Evolutionary conservation across 1,140 invertebrate species (phyloP), one percentile per base, ranked within the genome.

Genomic region (Pantala flavescens): DNA sequence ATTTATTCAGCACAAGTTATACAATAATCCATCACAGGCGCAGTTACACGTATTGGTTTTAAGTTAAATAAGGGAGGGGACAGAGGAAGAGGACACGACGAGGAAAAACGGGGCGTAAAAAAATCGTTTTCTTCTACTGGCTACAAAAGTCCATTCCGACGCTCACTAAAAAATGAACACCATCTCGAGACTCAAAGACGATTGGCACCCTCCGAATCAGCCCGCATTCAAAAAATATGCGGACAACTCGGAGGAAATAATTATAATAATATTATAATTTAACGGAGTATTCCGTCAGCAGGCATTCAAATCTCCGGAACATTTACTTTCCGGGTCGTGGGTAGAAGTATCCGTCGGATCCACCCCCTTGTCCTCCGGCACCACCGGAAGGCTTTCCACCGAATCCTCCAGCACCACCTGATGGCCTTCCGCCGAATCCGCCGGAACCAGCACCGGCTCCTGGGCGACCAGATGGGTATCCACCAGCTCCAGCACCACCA

Each of bases 91-190:
- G 49, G 28, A 21, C 49, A 19, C 49, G n/a, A 7, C n/a, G 12
- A 63, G 49, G n/a, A 19, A 63, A 36, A 19, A 19, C 12, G 49
- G 49, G 49, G 14, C 49, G n/a, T 63, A 63, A 63, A 63, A 36
- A 63, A 63, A 63, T 63, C 49, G n/a, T 19, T 63, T 16, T 21
- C n/a, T 63, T 63, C 49, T 63, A 63, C 49, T 21, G n/a, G 14
- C 49, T 63, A 63, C 49, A 14, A 21, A 63, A 63, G 49, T 63
- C 49, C 49, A 63, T 63, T 63, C 14, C 16, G n/a, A 63, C 49
- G 49, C 49, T 63, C 49, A 63, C 49, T 63, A 63, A 63, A 63
- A 63, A 63, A 63, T 63, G 49, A 63, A 63, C 49, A 63, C 49
- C 49, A 3, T 63, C 49, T 63, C n/a, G 49, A 63, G 49, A 63